Base-by-base conservation (phyloP, 2,888 invertebrate species). In the Eremobia ochroleuca region DNA sequence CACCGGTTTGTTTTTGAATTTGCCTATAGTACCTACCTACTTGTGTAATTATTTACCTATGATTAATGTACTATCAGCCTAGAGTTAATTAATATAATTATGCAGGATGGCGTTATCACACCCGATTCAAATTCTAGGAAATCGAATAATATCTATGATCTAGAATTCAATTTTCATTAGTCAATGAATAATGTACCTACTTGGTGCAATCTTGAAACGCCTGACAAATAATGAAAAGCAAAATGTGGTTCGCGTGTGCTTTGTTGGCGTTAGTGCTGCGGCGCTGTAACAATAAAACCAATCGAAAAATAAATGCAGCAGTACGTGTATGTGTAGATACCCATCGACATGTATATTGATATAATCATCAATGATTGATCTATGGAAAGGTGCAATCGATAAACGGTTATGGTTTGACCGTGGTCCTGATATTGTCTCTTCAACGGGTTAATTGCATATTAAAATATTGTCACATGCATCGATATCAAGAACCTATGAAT, bases 191-290 rank as follows among this genome's bases (percentile, higher is more conserved):
- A 40, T 55, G 62, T 65, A 46, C 18, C 6, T 46, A 62, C 15
- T 18, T 40, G 9, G 0, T 46, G 55, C 31, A 67, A 65, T 34
- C 43, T 68, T 46, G 46, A 65, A 79, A 82, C 89, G 89, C 89
- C 89, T 89, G 85, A 71, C 77, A 73, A 84, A 89, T 78, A 85
- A 76, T 71, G 43, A 55, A 70, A 52, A 69, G 88, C 88, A 89
- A 88, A 71, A 65, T 76, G 77, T 83, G 6, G 71, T 62, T 73
- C 52, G 77, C 58, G 59, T 81, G 87, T 76, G 75, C 18, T 71
- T 73, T 84, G 55, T 79, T 67, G 67, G 65, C 70, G 75, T 67
- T 61, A 81, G 59, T 61, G 31, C 49, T 46, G 40, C 61, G 87
- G 88, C 88, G 86, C 74, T 83, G 8, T 49, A 28, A 37, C 73